A percentile compares a stretch with the other conserved stretches of the same genome.
Conservation (phyloP, 2,797 vertebrate species). For the Silurus aristotelis region DNA sequence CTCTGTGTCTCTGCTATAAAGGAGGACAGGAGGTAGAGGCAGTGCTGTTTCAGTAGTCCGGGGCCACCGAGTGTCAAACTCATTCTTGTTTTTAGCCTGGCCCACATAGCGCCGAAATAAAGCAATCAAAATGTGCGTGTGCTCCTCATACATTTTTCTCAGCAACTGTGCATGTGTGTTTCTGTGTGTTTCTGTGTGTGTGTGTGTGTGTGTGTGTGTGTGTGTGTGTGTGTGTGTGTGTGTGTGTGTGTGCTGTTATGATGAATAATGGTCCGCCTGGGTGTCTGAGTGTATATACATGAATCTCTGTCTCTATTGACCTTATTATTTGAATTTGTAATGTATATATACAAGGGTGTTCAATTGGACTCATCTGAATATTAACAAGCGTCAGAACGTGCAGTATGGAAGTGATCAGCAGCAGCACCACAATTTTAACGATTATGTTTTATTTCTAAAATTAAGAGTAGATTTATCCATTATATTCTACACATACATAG, state of each 20-base stretch:
- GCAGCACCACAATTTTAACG: background rate
- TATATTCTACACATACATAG: background rate
- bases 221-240: background rate
- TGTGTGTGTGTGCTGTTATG: slow-evolving; percentile 18
- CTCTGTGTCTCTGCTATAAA: slow-evolving; percentile 20
- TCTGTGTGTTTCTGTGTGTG: background rate
- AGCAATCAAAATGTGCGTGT: slow-evolving; percentile 48
- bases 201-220: background rate
- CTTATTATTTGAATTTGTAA: background rate
- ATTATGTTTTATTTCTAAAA: background rate
- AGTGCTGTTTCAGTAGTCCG: slow-evolving; percentile 21
- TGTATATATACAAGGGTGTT: background rate
- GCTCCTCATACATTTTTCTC: slow-evolving; percentile 18
- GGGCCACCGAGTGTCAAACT: slow-evolving; percentile 52
- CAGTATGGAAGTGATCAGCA: background rate
- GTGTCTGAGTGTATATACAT: slow-evolving; percentile 28
- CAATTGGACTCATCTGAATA: background rate
- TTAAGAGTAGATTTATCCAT: background rate
- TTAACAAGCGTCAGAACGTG: background rate
- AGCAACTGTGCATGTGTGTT: background rate
- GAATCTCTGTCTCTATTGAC: slow-evolving; percentile 16
- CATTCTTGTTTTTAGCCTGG: slow-evolving; percentile 56
- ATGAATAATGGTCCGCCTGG: slow-evolving; percentile 15
- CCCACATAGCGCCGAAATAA: slow-evolving; percentile 49
- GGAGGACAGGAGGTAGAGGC: slow-evolving; percentile 32